Evolutionary conservation across 2,113 vertebrate species (phyloP), one percentile per base, ranked within the genome.

Genomic region (Cairina moschata): DNA sequence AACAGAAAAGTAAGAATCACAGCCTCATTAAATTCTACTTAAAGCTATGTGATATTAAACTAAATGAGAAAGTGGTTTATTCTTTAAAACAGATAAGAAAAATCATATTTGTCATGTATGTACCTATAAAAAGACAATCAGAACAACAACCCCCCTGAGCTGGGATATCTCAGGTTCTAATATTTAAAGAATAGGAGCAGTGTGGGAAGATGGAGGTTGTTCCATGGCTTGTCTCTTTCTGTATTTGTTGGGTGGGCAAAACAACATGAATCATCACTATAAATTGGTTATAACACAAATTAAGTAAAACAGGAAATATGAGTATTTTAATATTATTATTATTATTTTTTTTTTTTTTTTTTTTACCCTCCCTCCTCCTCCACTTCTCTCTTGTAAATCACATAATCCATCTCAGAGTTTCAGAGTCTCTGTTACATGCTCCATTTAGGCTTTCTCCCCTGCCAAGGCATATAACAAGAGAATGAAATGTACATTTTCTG

Each of bases 401-500:
- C 72, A n/a, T 54, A 44, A 74, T 32, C 36, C 5, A 6, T 46
- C 50, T 28, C 50, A 34, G 50, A 87, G 38, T 34, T 74, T 52
- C 50, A 58, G 73, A 78, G 63, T 8, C 44, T 69, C 85, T 20
- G 54, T 74, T 85, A 55, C 52, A 68, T 74, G 65, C 46, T 86
- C 72, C 36, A 21, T 63, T 83, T 88, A 76, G 75, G 38, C 65
- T 81, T 94, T 83, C 65, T 75, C 34, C 60, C 83, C 79, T 68
- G 68, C 85, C 68, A 71, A 50, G 38, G 40, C 3, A 1, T 52
- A 25, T 75, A 93, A 88, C 20, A 69, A 74, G 60, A 81, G 88
- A 81, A 78, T 75, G 79, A 96, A 94, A 58, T 29, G 48, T 88
- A 81, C 83, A 65, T 88, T 83, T 36, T 63, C 88, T 86, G 65